Conservation (phyloP, 2,113 vertebrate species). For the Willisornis vidua region DNA sequence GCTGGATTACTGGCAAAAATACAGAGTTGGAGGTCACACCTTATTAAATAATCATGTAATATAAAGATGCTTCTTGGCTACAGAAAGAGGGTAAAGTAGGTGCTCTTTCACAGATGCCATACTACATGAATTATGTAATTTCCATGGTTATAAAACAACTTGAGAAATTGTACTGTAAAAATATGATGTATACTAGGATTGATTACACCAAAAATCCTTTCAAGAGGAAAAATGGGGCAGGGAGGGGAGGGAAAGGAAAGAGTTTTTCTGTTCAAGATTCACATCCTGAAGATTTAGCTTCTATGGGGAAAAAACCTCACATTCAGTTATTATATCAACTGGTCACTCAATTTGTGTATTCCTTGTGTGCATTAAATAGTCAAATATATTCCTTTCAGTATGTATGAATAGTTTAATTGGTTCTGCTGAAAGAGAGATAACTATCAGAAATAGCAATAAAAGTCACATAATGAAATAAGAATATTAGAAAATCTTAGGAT, state of each 20-base stretch:
- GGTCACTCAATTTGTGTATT: constrained; percentile 50
- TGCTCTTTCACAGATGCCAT: constrained; percentile 39
- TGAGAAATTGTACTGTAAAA: constrained; percentile 58
- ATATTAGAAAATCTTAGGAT: constrained; percentile 86
- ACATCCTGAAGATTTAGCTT: constrained; percentile 11
- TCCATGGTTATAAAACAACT: constrained; percentile 62
- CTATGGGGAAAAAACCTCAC: not conserved
- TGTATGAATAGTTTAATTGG: constrained; percentile 69
- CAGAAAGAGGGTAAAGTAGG: constrained; percentile 1
- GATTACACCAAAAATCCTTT: constrained; percentile 50
- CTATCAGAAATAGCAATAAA: constrained; percentile 81
- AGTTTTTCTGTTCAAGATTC: not conserved
- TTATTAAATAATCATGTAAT: constrained; percentile 21
- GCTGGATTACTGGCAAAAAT: not conserved
- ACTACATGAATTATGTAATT: constrained; percentile 42
- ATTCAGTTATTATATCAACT: constrained; percentile 7
- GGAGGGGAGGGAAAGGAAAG: not conserved
- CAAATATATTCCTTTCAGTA: constrained; percentile 62
- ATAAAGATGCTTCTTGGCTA: constrained; percentile 26
- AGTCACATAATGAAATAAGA: constrained; percentile 83
- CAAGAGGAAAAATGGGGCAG: constrained; percentile 4
- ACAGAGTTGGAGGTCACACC: constrained; percentile 11
- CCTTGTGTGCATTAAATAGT: constrained; percentile 47
- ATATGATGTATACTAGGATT: constrained; percentile 38
- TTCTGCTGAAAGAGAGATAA: constrained; percentile 68